phyloP scores from a whole-genome alignment of 1,140 invertebrate species.

The Cydia splendana region DNA sequence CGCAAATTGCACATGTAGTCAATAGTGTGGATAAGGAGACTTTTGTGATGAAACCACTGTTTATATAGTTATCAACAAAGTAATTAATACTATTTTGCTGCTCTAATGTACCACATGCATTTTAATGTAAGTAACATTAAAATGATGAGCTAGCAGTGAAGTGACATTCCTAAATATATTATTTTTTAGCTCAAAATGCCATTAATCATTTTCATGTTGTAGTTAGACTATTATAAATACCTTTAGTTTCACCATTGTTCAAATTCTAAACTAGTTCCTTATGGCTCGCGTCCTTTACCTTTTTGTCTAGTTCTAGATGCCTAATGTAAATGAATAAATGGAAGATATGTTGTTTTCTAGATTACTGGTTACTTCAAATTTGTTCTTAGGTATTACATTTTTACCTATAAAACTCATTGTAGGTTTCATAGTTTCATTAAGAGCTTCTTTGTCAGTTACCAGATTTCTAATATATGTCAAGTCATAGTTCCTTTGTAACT shows the following conservation, averaged over 20 bases:
- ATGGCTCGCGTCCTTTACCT: not conserved
- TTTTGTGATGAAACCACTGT: not conserved
- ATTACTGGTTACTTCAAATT: not conserved
- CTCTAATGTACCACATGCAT: not conserved
- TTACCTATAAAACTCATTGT: not conserved
- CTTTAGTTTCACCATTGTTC: not conserved
- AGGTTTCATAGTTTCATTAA: not conserved
- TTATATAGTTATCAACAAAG: too few relatives aligned
- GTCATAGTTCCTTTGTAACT: not conserved
- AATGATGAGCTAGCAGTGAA: not conserved
- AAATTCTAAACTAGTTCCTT: conserved; percentile 17
- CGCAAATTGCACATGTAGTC: too few relatives aligned
- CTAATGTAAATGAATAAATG: not conserved
- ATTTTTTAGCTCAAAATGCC: not conserved
- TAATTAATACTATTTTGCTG: not conserved
- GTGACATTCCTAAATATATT: not conserved
- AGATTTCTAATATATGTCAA: not conserved
- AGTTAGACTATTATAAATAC: not conserved
- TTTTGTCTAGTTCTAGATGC: conserved; percentile 13
- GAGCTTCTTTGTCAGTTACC: not conserved
- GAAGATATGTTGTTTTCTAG: not conserved
- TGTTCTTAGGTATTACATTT: not conserved
- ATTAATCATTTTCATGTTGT: not conserved
- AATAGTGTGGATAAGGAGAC: not conserved
- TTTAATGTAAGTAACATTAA: not conserved